Evolutionary conservation across 2,888 invertebrate genomes (phyloP), one percentile per base, ranked within the genome.

Genomic region (Linnaemya vulpina): DNA sequence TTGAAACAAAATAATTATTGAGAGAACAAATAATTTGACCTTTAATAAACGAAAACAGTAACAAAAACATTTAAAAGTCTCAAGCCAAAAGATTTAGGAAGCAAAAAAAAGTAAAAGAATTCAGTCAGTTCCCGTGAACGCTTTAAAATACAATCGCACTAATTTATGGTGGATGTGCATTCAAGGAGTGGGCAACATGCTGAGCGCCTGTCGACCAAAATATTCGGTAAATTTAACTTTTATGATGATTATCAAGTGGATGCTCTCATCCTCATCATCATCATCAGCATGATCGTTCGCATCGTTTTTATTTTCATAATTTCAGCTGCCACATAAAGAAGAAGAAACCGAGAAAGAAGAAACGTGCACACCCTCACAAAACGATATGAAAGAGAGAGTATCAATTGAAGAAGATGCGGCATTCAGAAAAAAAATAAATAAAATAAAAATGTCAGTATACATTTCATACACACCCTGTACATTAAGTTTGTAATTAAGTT

Each of bases 121-220:
- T 77, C 67, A 83, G 65, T 20, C 76, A 67, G 46, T 84, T 79
- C 58, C 75, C 75, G 22, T 75, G 65, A 79, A 79, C 65, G 38
- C 30, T 75, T 79, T 75, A 65, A 63, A 84, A 80, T 82, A 86
- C 83, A 86, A 87, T 87, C 83, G 82, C 84, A 86, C 87, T 87
- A 87, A 87, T 87, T 86, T 86, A 87, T 82, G 73, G 65, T 75
- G 63, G 58, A 75, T 68, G 65, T 77, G 63, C 70, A 75, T 75
- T 84, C 75, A 84, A 84, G 83, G 83, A 84, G 79, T 84, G 83
- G 84, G 81, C 81, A 80, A 84, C 84, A 84, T 84, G 84, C 84
- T 84, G 84, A 77, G 84, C 84, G 84, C 67, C 84, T 84, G 84
- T 84, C 84, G 84, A 81, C 81, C 81, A 76, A 79, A 75, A 79